These are phyloP conservation scores for Scomber colias DNA, from an alignment of 2,113 vertebrate genomes.

Conservation along the genomic window DNA sequence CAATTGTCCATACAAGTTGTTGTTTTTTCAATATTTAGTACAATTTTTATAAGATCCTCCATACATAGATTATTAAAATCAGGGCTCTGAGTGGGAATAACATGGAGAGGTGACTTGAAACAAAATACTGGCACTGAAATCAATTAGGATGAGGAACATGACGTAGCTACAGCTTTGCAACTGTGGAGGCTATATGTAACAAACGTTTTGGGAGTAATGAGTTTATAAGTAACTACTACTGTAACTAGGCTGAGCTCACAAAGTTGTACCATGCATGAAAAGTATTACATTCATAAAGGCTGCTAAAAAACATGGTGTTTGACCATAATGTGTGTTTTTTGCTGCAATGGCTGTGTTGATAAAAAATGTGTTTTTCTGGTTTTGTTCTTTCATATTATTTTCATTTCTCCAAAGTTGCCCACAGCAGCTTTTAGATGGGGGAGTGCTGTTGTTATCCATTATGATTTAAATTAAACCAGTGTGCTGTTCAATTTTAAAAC, in stretches of 20 bases:
- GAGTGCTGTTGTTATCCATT: background rate
- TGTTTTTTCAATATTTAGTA: background rate
- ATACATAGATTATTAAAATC: background rate
- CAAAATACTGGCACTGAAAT: background rate
- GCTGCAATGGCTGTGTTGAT: background rate
- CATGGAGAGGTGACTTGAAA: background rate
- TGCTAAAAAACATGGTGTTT: too few species aligned
- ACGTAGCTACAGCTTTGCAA: too few species aligned
- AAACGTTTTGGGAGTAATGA: background rate
- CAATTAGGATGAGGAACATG: background rate
- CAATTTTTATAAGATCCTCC: background rate
- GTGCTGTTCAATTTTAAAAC: background rate
- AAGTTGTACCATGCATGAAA: background rate
- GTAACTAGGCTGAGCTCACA: background rate
- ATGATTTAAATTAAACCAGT: background rate
- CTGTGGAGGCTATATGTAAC: background rate
- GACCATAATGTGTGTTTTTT: background rate
- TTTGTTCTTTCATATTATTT: background rate
- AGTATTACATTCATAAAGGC: background rate
- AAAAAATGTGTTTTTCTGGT: background rate
- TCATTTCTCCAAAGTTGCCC: conserved; percentile 1
- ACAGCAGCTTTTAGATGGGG: background rate
- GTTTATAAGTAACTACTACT: background rate
- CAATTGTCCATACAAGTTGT: background rate
- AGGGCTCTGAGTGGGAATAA: background rate